Evolutionary conservation across 2,797 vertebrate genomes (phyloP).

Genomic region (Peromyscus aztecus): DNA sequence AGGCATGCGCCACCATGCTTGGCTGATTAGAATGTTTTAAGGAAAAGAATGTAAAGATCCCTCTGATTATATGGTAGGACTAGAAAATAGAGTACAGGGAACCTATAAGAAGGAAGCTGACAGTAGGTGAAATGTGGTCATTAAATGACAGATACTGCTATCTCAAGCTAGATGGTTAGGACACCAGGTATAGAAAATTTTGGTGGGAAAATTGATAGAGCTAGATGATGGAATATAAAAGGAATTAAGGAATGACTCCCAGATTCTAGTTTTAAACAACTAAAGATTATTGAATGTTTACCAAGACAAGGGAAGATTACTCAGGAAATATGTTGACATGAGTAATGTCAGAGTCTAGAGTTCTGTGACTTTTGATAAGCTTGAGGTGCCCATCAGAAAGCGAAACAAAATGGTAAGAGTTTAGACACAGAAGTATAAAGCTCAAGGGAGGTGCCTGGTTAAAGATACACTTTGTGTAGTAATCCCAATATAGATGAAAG

Average conservation of each 20-base stretch:
- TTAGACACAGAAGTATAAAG: not conserved
- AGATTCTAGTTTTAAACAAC: conserved; percentile 23
- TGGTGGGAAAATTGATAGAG: conserved; percentile 5
- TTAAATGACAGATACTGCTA: not conserved
- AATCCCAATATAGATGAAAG: not conserved
- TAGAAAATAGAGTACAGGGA: not conserved
- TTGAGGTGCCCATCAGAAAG: conserved; percentile 37
- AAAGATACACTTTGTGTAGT: not conserved
- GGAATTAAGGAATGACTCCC: conserved; percentile 6
- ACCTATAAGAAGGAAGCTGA: not conserved
- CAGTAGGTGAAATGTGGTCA: not conserved
- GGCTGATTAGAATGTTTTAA: conserved; percentile 2
- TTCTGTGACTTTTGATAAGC: conserved; percentile 13
- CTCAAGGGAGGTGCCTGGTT: not conserved
- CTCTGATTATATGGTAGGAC: not conserved
- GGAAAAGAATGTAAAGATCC: not conserved
- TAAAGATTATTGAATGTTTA: conserved; percentile 35
- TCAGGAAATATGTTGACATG: conserved; percentile 3
- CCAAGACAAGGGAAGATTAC: not conserved
- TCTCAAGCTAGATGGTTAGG: not conserved
- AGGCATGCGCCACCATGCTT: too few relatives aligned
- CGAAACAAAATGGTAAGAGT: conserved; percentile 34
- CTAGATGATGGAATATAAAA: conserved; percentile 44
- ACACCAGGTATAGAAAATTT: not conserved
- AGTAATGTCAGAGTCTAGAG: not conserved